phyloP scores from a whole-genome alignment of 2,113 vertebrate species.

The Stigmatopora nigra region DNA sequence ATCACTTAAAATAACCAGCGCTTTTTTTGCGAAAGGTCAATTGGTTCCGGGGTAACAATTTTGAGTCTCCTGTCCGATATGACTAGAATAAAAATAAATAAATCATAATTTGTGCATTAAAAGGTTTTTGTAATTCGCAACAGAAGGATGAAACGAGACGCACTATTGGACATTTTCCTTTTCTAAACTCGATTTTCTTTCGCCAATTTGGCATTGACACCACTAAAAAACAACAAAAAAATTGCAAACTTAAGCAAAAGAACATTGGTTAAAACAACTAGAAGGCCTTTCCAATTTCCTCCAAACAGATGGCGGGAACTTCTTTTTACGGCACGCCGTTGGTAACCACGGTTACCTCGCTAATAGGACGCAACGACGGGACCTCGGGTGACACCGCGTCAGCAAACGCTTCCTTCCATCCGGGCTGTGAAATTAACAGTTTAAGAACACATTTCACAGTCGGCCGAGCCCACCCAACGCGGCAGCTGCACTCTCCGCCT shows the following conservation, averaged over 20 bases:
- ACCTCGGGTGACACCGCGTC: constrained; percentile 26
- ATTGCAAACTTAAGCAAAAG: background rate
- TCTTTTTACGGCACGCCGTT: constrained; percentile 7
- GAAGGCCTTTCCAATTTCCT: background rate
- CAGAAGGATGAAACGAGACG: no score
- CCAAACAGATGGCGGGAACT: constrained; percentile 28
- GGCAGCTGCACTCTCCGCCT: constrained; percentile 8
- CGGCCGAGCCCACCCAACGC: constrained; percentile 23
- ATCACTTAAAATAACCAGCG: no score
- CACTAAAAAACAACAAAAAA: background rate
- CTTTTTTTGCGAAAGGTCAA: no score
- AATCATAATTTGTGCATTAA: no score
- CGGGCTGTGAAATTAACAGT: constrained; percentile 51
- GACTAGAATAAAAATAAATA: no score
- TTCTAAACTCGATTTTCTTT: background rate
- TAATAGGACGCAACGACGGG: constrained; percentile 24
- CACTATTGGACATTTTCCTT: no score
- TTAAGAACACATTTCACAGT: constrained; percentile 53
- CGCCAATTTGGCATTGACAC: background rate
- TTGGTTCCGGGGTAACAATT: no score
- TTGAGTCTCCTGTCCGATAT: no score
- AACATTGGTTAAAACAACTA: background rate
- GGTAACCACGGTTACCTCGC: constrained; percentile 41
- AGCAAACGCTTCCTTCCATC: constrained; percentile 40
- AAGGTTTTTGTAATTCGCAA: no score